Evolutionary conservation across 2,113 vertebrate species (phyloP).

Genomic region (Pachyramphus minor): DNA sequence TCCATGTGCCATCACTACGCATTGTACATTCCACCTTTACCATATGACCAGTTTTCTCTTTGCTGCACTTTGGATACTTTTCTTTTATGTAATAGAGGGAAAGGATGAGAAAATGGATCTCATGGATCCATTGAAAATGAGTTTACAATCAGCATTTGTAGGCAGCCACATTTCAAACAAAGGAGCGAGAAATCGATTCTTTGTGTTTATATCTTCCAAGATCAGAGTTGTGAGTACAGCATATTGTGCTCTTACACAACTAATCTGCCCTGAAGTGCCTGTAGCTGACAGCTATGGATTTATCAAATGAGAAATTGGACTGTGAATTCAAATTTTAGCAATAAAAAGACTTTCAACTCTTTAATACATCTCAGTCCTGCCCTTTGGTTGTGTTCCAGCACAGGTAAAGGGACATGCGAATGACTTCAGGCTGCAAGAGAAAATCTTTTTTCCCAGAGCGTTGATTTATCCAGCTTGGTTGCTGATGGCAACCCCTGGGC

Average conservation of each 20-base stretch:
- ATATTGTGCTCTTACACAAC: not conserved
- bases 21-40: not conserved
- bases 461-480: not conserved
- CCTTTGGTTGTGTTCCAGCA: not conserved
- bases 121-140: not conserved
- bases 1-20: not conserved
- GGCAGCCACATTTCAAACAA: not conserved
- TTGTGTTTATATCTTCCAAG: not conserved
- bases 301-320: not conserved
- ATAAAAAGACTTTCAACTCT: slow-evolving; percentile 12
- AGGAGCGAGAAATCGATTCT: not conserved
- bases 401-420: not conserved
- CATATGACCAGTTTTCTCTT: not conserved
- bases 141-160: not conserved
- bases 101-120: not conserved
- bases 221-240: not conserved
- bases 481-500: not conserved
- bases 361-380: not conserved
- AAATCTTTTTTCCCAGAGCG: not conserved
- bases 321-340: not conserved
- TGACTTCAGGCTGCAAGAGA: not conserved
- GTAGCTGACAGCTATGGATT: not conserved
- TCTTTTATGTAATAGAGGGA: not conserved
- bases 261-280: not conserved
- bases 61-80: not conserved